Evolutionary conservation across 2,113 vertebrate genomes (phyloP), one percentile per base, ranked within the genome.

Genomic region (Etheostoma cragini): DNA sequence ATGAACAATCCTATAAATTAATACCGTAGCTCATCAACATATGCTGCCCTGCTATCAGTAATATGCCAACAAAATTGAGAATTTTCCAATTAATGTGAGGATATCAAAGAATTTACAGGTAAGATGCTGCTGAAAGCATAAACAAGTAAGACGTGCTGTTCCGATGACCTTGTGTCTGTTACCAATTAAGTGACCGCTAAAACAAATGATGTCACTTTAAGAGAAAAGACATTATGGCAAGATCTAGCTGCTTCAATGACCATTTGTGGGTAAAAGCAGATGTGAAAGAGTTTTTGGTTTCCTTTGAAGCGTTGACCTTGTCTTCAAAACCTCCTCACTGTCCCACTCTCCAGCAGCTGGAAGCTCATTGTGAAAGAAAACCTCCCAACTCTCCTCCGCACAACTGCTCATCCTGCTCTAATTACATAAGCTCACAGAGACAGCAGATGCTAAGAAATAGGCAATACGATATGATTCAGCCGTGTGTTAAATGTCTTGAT

Each of bases 271-370:
- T 75, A 61, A 87, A 80, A 80, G 68, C 87, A 87, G 75, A 91
- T 81, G 87, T 85, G 85, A 52, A 82, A 33, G 66, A 70, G 63
- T 69, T 71, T 79, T 69, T 56, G 60, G 80, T 87, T 75, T 61
- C 78, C 61, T 86, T 91, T 89, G 81, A 94, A 90, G 84, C 24
- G 26, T 53, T 83, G 90, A 88, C 86, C 85, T 89, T 61, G 78
- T 33, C 65, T 83, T 83, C 24, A 78, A 72, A 72, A 72, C 77
- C 74, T 74, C 80, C 72, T 70, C 70, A 3, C 72, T 22, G 80
- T 83, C 72, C 49, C 78, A 47, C 49, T 42, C 35, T 64, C 15
- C 45, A 52, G 76, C 63, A 83, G 76, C 63, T 85, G 87, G 72
- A 79, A 63, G 69, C 42, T 50, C 61, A 76, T 26, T 68, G 83